Percentiles rank a stretch among this genome's conserved stretches.
phyloP scores from a whole-genome alignment of 2,888 invertebrate species.

The Drosophila helvetica region DNA sequence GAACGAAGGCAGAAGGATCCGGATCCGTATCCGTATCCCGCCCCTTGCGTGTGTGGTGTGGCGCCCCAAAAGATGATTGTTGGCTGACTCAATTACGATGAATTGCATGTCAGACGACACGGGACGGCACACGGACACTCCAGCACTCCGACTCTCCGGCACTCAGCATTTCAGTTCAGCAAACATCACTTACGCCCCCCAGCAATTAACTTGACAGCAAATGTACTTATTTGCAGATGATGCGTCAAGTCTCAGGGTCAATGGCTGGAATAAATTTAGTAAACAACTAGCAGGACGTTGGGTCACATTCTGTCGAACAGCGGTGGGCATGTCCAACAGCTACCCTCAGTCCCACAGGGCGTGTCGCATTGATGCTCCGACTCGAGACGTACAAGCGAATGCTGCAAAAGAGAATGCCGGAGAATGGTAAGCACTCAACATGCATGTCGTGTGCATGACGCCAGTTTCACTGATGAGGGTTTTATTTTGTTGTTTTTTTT shows the following conservation, averaged over 20 bases:
- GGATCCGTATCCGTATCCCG: background rate
- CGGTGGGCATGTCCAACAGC: no score
- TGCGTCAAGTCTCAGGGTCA: constrained; percentile 39
- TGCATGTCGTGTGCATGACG: no score
- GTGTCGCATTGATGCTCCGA: background rate
- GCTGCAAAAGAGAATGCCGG: no score
- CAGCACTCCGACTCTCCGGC: constrained; percentile 33
- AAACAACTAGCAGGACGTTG: constrained; percentile 14
- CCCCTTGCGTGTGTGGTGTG: constrained; percentile 31
- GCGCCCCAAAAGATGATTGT: constrained; percentile 51
- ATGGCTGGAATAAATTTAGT: constrained; percentile 17
- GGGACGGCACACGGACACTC: constrained; percentile 11
- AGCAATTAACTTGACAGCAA: constrained; percentile 43
- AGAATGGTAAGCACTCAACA: no score
- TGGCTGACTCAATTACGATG: constrained; percentile 58
- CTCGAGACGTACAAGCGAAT: background rate
- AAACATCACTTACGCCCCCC: constrained; percentile 46
- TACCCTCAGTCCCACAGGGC: background rate
- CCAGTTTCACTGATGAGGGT: no score
- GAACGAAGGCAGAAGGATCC: constrained; percentile 1
- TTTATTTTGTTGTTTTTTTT: no score
- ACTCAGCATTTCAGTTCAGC: constrained; percentile 54
- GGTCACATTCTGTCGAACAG: background rate
- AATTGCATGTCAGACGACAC: constrained; percentile 56
- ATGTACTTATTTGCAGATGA: constrained; percentile 44